Conservation (phyloP, 2,888 invertebrate species). For the Heteromurus nitidus region DNA sequence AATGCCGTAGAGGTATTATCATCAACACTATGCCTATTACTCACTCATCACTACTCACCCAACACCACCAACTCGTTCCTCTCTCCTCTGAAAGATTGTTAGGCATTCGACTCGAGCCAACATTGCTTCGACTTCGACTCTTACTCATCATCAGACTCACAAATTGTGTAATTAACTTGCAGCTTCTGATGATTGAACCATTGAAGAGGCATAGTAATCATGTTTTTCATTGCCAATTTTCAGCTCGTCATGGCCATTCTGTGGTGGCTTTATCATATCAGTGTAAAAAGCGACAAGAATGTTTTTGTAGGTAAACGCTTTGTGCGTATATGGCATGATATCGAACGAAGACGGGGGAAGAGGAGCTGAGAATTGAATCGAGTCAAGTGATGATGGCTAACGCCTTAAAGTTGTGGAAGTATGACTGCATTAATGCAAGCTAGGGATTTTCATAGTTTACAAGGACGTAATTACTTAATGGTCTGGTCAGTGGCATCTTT, state of each 20-base stretch:
- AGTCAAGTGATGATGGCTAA: not conserved
- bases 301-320: no score
- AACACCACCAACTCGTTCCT: not conserved
- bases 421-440: no score
- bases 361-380: not conserved
- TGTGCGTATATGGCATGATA: no score
- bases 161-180: conserved; percentile 62
- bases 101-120: conserved; percentile 2
- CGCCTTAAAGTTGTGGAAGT: not conserved
- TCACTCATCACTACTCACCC: not conserved
- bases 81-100: not conserved
- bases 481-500: no score
- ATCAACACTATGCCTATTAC: not conserved
- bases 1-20: not conserved
- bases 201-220: conserved; percentile 50
- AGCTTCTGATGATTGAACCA: conserved; percentile 59
- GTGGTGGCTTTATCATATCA: conserved; percentile 24
- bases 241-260: conserved; percentile 53
- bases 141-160: conserved; percentile 32
- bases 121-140: conserved; percentile 33
- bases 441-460: no score
- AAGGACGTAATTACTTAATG: no score
- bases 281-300: no score
- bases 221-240: conserved; percentile 55
- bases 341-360: not conserved